Evolutionary conservation across 2,888 invertebrate species (phyloP).

Genomic region (Invenusta paracnida): DNA sequence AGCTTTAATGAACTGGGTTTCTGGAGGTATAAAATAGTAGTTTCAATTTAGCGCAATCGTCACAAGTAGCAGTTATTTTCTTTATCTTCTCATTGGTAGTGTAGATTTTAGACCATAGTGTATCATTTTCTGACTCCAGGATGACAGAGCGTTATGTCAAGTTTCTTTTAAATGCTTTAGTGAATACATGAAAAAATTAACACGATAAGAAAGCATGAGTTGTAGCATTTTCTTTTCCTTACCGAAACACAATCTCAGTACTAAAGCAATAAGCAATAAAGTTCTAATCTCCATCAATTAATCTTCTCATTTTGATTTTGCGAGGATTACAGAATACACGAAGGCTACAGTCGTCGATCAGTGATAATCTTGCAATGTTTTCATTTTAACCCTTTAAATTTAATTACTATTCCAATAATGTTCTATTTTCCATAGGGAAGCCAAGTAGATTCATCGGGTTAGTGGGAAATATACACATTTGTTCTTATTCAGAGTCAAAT

Average conservation of each 20-base stretch:
- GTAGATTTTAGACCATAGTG: constrained; percentile 40
- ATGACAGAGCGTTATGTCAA: constrained; percentile 41
- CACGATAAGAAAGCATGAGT: constrained; percentile 44
- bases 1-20: constrained; percentile 46
- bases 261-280: constrained; percentile 44
- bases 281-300: constrained; percentile 45
- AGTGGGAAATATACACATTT: background rate
- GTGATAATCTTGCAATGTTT: constrained; percentile 47
- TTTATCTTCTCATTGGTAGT: constrained; percentile 34
- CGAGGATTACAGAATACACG: constrained; percentile 44
- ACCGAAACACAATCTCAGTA: constrained; percentile 45
- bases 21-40: constrained; percentile 32
- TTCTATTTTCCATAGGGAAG: background rate
- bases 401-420: constrained; percentile 38
- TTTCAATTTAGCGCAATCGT: constrained; percentile 42
- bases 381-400: constrained; percentile 38
- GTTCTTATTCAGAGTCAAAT: background rate
- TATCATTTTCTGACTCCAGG: too few relatives aligned
- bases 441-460: background rate
- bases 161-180: constrained; percentile 28
- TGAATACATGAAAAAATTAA: constrained; percentile 1
- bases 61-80: background rate
- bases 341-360: constrained; percentile 45
- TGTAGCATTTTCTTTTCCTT: constrained; percentile 43
- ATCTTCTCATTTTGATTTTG: constrained; percentile 48